Base-by-base conservation (phyloP, 2,113 vertebrate genomes). In the Amblyornis subalaris region DNA sequence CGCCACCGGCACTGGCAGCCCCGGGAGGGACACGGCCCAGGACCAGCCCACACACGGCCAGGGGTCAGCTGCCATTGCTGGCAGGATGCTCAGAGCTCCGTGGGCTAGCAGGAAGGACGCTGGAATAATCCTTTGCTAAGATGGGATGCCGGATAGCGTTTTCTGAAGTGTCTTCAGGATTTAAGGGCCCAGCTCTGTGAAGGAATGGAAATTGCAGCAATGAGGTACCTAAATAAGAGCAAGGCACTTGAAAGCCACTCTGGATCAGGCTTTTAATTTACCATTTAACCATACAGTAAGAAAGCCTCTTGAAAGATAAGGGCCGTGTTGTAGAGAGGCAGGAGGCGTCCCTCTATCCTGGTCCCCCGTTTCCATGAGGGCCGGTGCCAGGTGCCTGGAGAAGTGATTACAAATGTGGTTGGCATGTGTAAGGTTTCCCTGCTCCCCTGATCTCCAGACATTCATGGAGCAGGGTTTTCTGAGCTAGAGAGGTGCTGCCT, bases 231-330 rank as follows among this genome's bases (percentile, higher is more conserved):
- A 94, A 95, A 77, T 71, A 89, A 86, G 69, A 87, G 80, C 67
- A 74, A 92, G 44, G 69, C 65, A 91, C 73, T 94, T 62, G 76
- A 95, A 74, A 95, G 48, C 64, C 73, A 36, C 87, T 90, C 80
- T 64, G 89, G 72, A 80, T 70, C 76, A 90, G 69, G 90, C 64
- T 86, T 70, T 90, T 93, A 66, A 94, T 89, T 96, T 83, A 47
- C 47, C 62, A 55, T 66, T 90, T 90, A 77, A 38, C 67, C 42
- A 84, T 71, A 90, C 25, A 33, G 65, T 78, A 80, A 89, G 87
- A 89, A 96, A 92, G 18, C 31, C 76, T 89, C 86, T 90, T 55
- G 40, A 90, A 84, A 71, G 90, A 71, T 64, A 48, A 78, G 69
- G 51, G 55, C 72, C 60, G 36, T 64, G 29, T 24, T 65, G 71